Evolutionary conservation across 2,888 invertebrate species (phyloP).

Genomic region (Phyto melanocephala): DNA sequence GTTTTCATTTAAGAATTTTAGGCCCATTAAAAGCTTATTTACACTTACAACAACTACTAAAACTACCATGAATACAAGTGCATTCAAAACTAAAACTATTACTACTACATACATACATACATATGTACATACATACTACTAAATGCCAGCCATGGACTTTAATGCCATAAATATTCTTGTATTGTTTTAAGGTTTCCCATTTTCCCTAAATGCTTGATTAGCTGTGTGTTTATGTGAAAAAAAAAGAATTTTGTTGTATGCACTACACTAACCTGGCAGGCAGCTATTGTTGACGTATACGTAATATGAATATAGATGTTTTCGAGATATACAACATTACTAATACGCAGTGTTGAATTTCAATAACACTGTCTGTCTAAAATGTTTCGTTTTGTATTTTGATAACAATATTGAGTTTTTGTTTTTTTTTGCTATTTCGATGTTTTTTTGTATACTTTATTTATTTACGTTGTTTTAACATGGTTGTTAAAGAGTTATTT

Average conservation of each 20-base stretch:
- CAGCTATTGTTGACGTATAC: no score
- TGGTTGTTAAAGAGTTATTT: background rate
- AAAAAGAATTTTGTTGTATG: no score
- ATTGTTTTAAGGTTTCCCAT: constrained; percentile 31
- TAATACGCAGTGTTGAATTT: constrained; percentile 11
- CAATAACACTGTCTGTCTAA: background rate
- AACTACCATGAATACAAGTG: background rate
- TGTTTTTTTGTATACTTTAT: background rate
- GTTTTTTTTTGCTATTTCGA: no score
- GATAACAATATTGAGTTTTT: background rate
- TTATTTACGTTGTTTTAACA: background rate
- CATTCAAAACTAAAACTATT: no score
- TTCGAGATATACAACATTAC: background rate
- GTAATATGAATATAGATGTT: background rate
- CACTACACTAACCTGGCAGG: background rate
- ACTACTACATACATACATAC: no score
- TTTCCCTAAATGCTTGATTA: constrained; percentile 3
- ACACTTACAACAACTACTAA: constrained; percentile 37
- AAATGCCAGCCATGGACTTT: background rate
- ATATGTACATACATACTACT: background rate
- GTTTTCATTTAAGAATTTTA: constrained; percentile 18
- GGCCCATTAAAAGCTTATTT: constrained; percentile 35
- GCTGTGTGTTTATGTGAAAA: background rate
- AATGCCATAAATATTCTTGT: constrained; percentile 27
- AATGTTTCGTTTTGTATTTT: background rate